These are phyloP conservation scores for Rhipidura dahli DNA, from an alignment of 2,113 vertebrate species.

Conservation along the genomic window DNA sequence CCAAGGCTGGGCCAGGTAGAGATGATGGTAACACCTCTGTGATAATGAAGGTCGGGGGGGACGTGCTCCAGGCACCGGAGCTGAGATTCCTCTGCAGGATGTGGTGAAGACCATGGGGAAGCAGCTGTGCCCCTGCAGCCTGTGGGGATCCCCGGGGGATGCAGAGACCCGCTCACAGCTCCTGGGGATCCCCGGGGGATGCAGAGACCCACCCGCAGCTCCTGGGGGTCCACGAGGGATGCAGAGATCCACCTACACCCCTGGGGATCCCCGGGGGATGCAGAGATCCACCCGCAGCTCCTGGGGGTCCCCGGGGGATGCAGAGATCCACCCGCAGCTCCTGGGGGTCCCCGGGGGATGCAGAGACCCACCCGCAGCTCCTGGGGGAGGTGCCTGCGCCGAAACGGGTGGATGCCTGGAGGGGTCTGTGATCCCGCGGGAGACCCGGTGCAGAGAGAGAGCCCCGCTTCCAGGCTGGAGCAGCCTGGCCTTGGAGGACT, in stretches of 20 bases:
- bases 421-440: not conserved
- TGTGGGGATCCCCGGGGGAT: too few species aligned
- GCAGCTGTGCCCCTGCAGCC: not conserved
- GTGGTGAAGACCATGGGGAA: not conserved
- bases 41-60: accelerated
- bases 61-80: not conserved
- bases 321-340: not conserved
- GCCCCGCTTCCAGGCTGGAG: not conserved
- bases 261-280: too few species aligned
- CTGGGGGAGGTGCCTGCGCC: not conserved
- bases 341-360: too few species aligned
- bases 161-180: too few species aligned
- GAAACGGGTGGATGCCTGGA: not conserved
- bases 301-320: accelerated
- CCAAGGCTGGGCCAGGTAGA: not conserved
- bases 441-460: not conserved
- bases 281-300: not conserved
- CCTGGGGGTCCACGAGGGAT: too few species aligned
- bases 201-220: too few species aligned
- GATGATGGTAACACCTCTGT: not conserved
- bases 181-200: too few species aligned
- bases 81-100: not conserved
- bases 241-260: not conserved
- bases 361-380: too few species aligned
- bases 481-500: not conserved